These are phyloP conservation scores for Cygnus olor DNA, from an alignment of 2,797 vertebrate species.

Conservation along the genomic window DNA sequence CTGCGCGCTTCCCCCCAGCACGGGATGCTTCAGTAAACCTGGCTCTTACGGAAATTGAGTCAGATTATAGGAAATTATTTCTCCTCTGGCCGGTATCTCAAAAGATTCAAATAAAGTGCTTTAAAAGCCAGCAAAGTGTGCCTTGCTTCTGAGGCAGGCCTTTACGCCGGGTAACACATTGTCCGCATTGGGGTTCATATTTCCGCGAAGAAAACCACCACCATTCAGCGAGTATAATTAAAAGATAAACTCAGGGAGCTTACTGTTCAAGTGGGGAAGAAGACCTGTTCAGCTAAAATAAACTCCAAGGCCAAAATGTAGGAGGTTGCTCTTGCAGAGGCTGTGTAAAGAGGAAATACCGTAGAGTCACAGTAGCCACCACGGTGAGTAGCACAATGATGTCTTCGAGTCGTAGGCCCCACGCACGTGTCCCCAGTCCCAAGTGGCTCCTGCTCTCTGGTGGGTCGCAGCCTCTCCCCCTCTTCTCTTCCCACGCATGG, in stretches of 20 bases:
- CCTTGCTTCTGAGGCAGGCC: neutral
- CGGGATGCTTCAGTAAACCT: slow-evolving; percentile 27
- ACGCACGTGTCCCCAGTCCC: fast-evolving
- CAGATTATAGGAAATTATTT: slow-evolving; percentile 38
- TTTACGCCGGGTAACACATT: neutral
- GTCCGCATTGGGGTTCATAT: neutral
- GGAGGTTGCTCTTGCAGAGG: neutral
- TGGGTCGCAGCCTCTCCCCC: neutral
- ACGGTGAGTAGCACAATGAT: neutral
- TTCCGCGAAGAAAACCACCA: neutral
- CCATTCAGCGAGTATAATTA: neutral
- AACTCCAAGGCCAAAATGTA: neutral
- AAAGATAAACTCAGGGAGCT: neutral
- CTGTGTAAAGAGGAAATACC: neutral
- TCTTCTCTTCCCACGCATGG: neutral
- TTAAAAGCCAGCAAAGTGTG: neutral
- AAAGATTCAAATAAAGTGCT: slow-evolving; percentile 9
- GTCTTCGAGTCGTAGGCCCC: neutral
- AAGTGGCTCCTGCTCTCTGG: neutral
- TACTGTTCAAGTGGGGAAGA: neutral
- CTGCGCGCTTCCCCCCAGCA: neutral
- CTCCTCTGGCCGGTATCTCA: neutral
- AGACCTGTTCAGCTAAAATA: neutral
- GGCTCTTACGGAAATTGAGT: slow-evolving; percentile 30
- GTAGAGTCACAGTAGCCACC: neutral